Percentiles rank a stretch among this genome's conserved stretches.
Conservation (phyloP, 1,140 invertebrate genomes). For the Agrypnia vestita region DNA sequence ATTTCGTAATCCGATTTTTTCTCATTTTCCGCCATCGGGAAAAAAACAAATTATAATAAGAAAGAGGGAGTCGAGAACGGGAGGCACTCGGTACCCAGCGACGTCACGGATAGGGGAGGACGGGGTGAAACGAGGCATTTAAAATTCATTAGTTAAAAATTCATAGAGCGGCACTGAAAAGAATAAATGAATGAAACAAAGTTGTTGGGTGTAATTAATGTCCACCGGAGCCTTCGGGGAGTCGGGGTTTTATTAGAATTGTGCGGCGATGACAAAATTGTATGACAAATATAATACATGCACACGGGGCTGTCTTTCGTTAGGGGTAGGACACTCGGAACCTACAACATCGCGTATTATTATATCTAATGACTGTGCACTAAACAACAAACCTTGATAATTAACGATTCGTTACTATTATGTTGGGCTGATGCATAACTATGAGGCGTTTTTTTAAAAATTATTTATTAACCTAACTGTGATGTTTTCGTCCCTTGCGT, state of each 20-base stretch:
- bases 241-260: conserved; percentile 43
- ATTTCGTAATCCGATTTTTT: conserved; percentile 61
- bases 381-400: too few relatives aligned
- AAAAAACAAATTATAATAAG: conserved; percentile 60
- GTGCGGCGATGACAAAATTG: conserved; percentile 49
- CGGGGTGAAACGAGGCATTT: conserved; percentile 60
- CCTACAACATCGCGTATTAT: too few relatives aligned
- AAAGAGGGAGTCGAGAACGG: conserved; percentile 33
- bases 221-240: conserved; percentile 45
- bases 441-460: too few relatives aligned
- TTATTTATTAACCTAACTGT: too few relatives aligned
- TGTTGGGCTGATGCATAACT: too few relatives aligned
- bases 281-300: conserved; percentile 47
- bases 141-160: conserved; percentile 62
- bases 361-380: too few relatives aligned
- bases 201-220: conserved; percentile 62
- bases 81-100: neutral
- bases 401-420: too few relatives aligned
- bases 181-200: conserved; percentile 62
- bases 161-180: conserved; percentile 61
- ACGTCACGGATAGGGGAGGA: conserved; percentile 31
- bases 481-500: too few relatives aligned
- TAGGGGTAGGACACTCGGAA: neutral
- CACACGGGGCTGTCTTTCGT: neutral
- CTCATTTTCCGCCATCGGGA: conserved; percentile 60